Base-by-base conservation (phyloP, 2,797 vertebrate species). In the Telmatherina bonti region DNA sequence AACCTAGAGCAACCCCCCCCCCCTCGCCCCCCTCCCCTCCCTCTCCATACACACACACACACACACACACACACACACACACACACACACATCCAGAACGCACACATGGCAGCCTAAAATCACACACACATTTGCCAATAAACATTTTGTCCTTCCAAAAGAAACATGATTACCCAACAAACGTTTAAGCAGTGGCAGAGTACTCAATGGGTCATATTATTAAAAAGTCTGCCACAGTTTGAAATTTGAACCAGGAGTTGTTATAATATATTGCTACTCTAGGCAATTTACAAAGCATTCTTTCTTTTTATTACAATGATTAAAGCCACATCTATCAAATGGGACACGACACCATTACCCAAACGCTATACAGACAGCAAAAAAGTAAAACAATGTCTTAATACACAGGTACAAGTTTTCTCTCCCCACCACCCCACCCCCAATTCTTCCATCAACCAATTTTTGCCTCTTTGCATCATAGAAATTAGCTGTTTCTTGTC, bases 231-330 rank as follows among this genome's bases (percentile, higher is more conserved):
- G 93, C 95, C 96, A 97, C 84, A 95, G 92, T 94, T 38, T 96
- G 95, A 96, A 95, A 96, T 96, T 95, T 94, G 94, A 95, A 95
- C 95, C 94, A 95, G 93, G 94, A 96, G 94, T 95, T 93, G 89
- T 96, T 95, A 94, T 95, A 95, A 93, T 95, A 97, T 96, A 97
- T 96, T 97, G 96, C 96, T 97, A 99, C 94, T 97, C 95, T 96
- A 97, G 93, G 94, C 96, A 92, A 97, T 96, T 97, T 96, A 98
- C 96, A 96, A 96, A 97, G 96, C 96, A 86, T 86, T 87, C 87
- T 81, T 94, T 94, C 94, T 79, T 75, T 63, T 93, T 79, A 94
- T 95, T 95, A 97, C 95, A 97, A 94, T 94, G 94, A 96, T 95
- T 96, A 96, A 97, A 97, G 95, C 96, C 96, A 98, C 96, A 96